Evolutionary conservation across 2,113 vertebrate genomes (phyloP), one percentile per base, ranked within the genome.

Genomic region (Lipotes vexillifer): DNA sequence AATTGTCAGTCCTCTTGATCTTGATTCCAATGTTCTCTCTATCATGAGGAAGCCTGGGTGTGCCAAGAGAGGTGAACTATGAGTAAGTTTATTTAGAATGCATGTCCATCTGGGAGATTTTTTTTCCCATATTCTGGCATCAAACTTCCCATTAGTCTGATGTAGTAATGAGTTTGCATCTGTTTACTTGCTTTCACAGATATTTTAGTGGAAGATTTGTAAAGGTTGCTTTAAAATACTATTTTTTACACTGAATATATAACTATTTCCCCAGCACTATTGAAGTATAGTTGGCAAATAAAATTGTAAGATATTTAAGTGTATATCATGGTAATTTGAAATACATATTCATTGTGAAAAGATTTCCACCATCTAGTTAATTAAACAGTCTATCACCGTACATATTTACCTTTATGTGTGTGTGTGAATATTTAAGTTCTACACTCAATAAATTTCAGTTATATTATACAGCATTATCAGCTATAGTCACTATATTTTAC

Each of bases 141-240:
- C 13, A 15, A 41, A 44, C 1, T n/a, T 36, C 12, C 38, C 49
- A 11, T 25, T 0, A 17, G 0, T 31, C 49, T 21, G 20, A 21
- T 55, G 8, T 21, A 10, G 18, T 14, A 18, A 75, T 31, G 49
- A 65, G n/a, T 86, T 81, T 21, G 23, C 83, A 12, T 91, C 71
- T 85, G 36, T 77, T n/a, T 72, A 52, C 49, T 41, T 25, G 49
- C 38, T 36, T 94, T 89, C 55, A 44, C 44, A 44, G 68, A 8
- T 61, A 92, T 80, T 78, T 95, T 49, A 84, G 31, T 84, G 49
- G 20, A 33, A 61, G 4, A 41, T 49, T 85, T 84, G 12, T 46
- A 85, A 81, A 38, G 4, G 31, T 5, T 93, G 49, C 55, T 88
- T 88, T n/a, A 33, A 55, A 90, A 69, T 63, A n/a, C 6, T n/a